phyloP scores from a whole-genome alignment of 2,888 invertebrate species.

The Pollenia labialis region DNA sequence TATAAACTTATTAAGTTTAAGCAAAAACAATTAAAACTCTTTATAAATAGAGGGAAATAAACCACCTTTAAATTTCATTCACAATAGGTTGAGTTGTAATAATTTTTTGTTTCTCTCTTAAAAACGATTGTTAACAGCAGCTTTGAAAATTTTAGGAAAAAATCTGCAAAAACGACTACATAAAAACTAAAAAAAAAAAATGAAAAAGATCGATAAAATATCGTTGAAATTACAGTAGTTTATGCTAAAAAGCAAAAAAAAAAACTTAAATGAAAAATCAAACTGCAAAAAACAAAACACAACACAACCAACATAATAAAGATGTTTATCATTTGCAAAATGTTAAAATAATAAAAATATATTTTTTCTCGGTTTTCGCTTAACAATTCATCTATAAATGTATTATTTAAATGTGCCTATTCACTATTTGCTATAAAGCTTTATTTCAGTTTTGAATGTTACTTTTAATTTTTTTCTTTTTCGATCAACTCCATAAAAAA shows the following conservation, averaged over 20 bases:
- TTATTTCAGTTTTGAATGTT: conserved; percentile 39
- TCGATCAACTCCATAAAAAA: not conserved
- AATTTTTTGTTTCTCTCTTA: conserved; percentile 32
- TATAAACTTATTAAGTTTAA: conserved; percentile 36
- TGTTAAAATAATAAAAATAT: conserved; percentile 70
- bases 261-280: conserved; percentile 44
- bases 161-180: conserved; percentile 13
- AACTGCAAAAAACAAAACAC: conserved; percentile 40
- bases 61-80: conserved; percentile 25
- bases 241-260: conserved; percentile 53
- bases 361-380: conserved; percentile 36
- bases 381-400: not conserved
- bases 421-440: conserved; percentile 39
- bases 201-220: conserved; percentile 38
- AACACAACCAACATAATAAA: conserved; percentile 62
- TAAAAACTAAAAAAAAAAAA: not conserved
- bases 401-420: conserved; percentile 55
- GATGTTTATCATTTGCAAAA: conserved; percentile 68
- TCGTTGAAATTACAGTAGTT: conserved; percentile 55
- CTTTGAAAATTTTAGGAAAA: conserved; percentile 24
- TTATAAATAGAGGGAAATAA: not conserved
- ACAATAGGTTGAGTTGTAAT: conserved; percentile 53
- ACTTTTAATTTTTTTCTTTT: not conserved
- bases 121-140: conserved; percentile 52
- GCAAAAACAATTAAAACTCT: not conserved